Percentiles rank a stretch among this genome's conserved stretches.
Evolutionary conservation across 2,888 invertebrate genomes (phyloP).

Genomic region (Scaptomyza cyrtandrae): DNA sequence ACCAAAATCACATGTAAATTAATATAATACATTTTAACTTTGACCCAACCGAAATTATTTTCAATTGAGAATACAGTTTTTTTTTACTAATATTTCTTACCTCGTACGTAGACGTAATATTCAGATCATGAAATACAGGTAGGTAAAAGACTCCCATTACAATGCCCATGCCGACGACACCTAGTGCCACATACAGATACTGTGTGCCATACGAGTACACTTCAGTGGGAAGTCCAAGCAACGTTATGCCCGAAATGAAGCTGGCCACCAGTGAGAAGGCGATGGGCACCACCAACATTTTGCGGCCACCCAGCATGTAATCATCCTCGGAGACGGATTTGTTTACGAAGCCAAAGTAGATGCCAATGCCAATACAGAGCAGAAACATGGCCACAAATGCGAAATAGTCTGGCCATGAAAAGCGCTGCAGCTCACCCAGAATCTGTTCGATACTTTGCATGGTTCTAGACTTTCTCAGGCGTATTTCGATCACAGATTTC

Average conservation of each 20-base stretch:
- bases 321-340: slow-evolving; percentile 88
- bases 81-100: slow-evolving; percentile 85
- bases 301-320: slow-evolving; percentile 92
- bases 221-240: slow-evolving; percentile 92
- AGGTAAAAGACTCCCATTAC: slow-evolving; percentile 89
- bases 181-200: slow-evolving; percentile 88
- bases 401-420: slow-evolving; percentile 83
- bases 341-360: slow-evolving; percentile 91
- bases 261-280: slow-evolving; percentile 93
- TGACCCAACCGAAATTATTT: too few relatives aligned
- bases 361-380: slow-evolving; percentile 90
- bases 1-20: too few relatives aligned
- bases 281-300: slow-evolving; percentile 91
- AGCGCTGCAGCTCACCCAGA: slow-evolving; percentile 82
- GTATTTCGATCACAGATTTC: background rate
- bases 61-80: too few relatives aligned
- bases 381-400: slow-evolving; percentile 87
- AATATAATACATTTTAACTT: too few relatives aligned
- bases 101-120: slow-evolving; percentile 92
- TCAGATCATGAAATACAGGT: slow-evolving; percentile 90
- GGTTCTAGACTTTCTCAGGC: background rate
- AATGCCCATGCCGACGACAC: slow-evolving; percentile 88
- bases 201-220: slow-evolving; percentile 93
- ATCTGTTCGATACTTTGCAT: slow-evolving; percentile 83
- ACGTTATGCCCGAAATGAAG: slow-evolving; percentile 91